A percentile compares a stretch with the other conserved stretches of the same genome.
These are phyloP conservation scores for Drosophila takahashii DNA, from an alignment of 1,140 invertebrate species.

Conservation along the genomic window DNA sequence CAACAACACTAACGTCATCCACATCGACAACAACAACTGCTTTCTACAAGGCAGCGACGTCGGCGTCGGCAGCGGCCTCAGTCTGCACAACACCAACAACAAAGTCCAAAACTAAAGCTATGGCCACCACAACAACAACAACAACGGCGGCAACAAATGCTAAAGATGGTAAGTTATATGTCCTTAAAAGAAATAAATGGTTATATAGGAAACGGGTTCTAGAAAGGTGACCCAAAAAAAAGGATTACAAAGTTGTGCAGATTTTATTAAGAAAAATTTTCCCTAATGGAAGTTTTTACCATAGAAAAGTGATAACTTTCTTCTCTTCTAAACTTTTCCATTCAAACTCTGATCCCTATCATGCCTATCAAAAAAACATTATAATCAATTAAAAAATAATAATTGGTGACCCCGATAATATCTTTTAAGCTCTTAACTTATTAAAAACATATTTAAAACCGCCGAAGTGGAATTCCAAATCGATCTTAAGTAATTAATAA, in stretches of 20 bases:
- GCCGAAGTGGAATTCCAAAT: background rate
- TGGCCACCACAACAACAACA: constrained; percentile 65
- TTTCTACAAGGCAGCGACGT: constrained; percentile 63
- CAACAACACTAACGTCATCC: constrained; percentile 34
- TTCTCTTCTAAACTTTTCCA: too few species aligned
- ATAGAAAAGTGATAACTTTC: too few species aligned
- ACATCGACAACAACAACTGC: constrained; percentile 65
- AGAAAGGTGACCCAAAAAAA: background rate
- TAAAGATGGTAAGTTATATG: constrained; percentile 74
- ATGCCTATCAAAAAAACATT: too few species aligned
- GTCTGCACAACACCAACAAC: constrained; percentile 65
- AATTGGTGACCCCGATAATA: too few species aligned
- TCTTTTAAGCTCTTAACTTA: too few species aligned
- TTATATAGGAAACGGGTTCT: too few species aligned
- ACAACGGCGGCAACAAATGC: constrained; percentile 60
- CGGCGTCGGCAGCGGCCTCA: constrained; percentile 57
- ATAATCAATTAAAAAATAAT: too few species aligned
- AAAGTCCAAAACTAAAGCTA: constrained; percentile 43
- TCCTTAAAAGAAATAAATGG: background rate
- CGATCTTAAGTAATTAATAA: background rate
- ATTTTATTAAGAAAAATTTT: too few species aligned
- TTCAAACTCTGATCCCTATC: too few species aligned
- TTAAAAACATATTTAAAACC: too few species aligned
- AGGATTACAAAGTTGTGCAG: background rate
- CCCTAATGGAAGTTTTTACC: too few species aligned